Base-by-base conservation (phyloP, 2,797 vertebrate species). In the Natrix natrix region DNA sequence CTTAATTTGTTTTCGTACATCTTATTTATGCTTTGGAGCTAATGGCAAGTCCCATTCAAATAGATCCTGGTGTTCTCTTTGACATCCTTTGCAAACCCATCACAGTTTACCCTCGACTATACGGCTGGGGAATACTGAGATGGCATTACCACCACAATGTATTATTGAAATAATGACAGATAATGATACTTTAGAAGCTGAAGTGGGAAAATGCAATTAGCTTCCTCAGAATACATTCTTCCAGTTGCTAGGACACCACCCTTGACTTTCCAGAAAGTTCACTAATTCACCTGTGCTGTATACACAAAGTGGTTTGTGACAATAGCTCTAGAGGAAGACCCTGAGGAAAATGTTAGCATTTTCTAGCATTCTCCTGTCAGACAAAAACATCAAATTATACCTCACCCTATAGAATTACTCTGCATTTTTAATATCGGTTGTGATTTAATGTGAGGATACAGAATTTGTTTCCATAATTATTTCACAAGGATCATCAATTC, bases 181-280 rank as follows among this genome's bases (percentile, higher is more conserved):
- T 97, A 97, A 96, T 97, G 95, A 95, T 96, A 97, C 94, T 96
- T 97, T 94, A 93, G 95, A 97, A 95, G 94, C 90, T 96, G 95
- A 95, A 97, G 96, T 96, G 95, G 96, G 96, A 97, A 97, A 96
- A 96, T 96, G 92, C 97, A 97, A 97, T 97, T 96, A 97, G 90
- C 90, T 90, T 94, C 95, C 97, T 95, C 93, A 95, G 95, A 90
- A 91, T 94, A 24, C 92, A 95, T 96, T 95, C 95, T 95, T 95
- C 96, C 96, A 96, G 92, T 95, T 95, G 88, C 90, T 96, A 24
- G 94, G 96, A 96, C 94, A 95, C 37, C 89, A 89, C 89, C 1
- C 7, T 93, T 61, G 28, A 95, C 20, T 22, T 95, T 88, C 91
- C 93, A 86, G 52, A 94, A 93, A 95, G 94, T 93, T 95, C 87